A percentile compares a stretch with the other conserved stretches of the same genome.
phyloP scores from a whole-genome alignment of 1,140 invertebrate genomes.

The Pogonomyrmex californicus region DNA sequence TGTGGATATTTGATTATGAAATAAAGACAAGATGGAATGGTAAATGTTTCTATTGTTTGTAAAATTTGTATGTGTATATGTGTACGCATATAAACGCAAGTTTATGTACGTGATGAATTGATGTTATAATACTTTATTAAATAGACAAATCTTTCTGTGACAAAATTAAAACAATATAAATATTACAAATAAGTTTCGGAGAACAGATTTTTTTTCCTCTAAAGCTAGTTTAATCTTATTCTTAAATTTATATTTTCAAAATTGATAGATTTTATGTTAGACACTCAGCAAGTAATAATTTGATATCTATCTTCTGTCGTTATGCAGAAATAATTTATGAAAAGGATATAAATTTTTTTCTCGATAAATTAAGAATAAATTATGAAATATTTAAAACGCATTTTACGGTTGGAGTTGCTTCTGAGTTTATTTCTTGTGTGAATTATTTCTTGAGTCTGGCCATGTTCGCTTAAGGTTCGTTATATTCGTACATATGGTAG shows the following conservation, averaged over 20 bases:
- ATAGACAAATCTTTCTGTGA: neutral
- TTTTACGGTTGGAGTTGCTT: slow-evolving; percentile 54
- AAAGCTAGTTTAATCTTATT: neutral
- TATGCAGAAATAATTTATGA: neutral
- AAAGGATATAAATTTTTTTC: neutral
- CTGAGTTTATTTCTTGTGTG: slow-evolving; percentile 66
- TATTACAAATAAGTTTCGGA: neutral
- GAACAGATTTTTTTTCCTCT: neutral
- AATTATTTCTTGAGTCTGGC: slow-evolving; percentile 58
- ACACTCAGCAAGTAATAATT: neutral
- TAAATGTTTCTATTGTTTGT: neutral
- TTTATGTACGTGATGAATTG: neutral
- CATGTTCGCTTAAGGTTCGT: slow-evolving; percentile 34
- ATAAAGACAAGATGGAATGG: slow-evolving; percentile 46
- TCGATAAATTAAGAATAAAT: neutral
- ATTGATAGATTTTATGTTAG: neutral
- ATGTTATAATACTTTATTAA: slow-evolving; percentile 15
- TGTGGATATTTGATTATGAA: slow-evolving; percentile 64
- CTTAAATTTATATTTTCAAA: neutral
- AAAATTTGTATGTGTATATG: slow-evolving; percentile 11
- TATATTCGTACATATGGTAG: slow-evolving; percentile 59
- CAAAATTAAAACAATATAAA: neutral
- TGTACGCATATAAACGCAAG: too few relatives aligned
- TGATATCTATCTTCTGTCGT: neutral
- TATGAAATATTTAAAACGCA: slow-evolving; percentile 16